Conservation (phyloP, 2,888 invertebrate genomes). For the Chamaedrilus cognettii region DNA sequence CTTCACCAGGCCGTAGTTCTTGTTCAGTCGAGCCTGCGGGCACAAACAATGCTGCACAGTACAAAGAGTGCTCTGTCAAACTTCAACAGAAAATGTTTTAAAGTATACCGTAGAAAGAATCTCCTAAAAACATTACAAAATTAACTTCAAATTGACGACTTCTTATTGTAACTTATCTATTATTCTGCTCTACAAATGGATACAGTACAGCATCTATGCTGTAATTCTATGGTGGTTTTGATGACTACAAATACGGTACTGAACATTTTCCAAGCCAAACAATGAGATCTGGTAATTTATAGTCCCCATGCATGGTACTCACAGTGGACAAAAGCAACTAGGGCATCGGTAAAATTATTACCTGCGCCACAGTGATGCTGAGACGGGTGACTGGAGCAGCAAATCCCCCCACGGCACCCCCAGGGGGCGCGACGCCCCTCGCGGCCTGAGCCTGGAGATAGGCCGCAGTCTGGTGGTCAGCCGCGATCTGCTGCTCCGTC, state of each 20-base stretch:
- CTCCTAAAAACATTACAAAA: neutral
- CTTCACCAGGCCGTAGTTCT: slow-evolving; percentile 91
- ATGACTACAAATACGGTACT: no score
- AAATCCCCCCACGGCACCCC: no score
- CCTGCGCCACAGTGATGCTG: slow-evolving; percentile 83
- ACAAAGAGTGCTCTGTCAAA: neutral
- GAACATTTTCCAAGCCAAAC: no score
- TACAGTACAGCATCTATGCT: no score
- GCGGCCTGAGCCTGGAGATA: slow-evolving; percentile 58
- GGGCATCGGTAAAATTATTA: no score
- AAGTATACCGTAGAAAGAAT: slow-evolving; percentile 1
- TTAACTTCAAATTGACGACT: neutral
- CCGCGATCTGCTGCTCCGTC: slow-evolving; percentile 74
- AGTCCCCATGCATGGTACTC: no score
- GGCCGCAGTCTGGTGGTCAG: slow-evolving; percentile 73
- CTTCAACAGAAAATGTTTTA: neutral
- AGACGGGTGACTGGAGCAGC: slow-evolving; percentile 62
- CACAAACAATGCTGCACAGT: neutral
- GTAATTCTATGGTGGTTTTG: no score
- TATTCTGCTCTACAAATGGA: no score
- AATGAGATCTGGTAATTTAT: no score
- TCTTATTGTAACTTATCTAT: no score
- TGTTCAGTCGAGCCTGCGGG: slow-evolving; percentile 66
- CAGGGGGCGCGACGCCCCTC: slow-evolving; percentile 22
- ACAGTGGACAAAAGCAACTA: no score